A percentile compares a stretch with the other conserved stretches of the same genome.
Evolutionary conservation across 2,113 vertebrate species (phyloP).

Genomic region (Macquaria australasica): DNA sequence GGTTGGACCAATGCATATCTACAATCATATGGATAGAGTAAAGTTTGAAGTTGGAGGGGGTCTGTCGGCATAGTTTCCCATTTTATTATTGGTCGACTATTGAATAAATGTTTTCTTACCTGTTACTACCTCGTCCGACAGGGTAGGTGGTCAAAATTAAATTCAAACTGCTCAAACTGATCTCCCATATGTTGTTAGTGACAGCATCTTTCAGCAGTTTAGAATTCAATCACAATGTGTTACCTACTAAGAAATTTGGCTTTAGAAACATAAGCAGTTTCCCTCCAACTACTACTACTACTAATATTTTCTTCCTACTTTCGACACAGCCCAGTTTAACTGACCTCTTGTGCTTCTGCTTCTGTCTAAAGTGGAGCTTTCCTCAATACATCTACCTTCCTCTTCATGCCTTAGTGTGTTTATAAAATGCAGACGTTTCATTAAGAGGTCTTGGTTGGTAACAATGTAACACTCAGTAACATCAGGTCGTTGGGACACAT

Average conservation of each 20-base stretch:
- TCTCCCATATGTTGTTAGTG: neutral
- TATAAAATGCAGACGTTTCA: neutral
- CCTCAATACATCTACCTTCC: neutral
- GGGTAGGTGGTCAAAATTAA: neutral
- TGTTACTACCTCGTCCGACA: neutral
- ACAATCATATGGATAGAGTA: neutral
- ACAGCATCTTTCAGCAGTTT: neutral
- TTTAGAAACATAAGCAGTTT: neutral
- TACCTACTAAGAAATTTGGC: neutral
- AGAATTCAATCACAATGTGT: neutral
- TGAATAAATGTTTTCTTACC: neutral
- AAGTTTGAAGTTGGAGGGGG: neutral
- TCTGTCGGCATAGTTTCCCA: neutral
- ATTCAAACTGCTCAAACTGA: neutral
- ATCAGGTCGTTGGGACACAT: constrained; percentile 30
- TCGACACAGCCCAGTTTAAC: neutral
- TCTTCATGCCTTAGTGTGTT: too few species aligned
- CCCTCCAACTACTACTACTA: neutral
- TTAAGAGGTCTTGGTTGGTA: neutral
- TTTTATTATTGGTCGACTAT: neutral
- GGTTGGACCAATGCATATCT: neutral
- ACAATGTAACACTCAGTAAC: neutral
- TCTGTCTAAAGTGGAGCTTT: neutral
- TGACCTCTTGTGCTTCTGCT: neutral
- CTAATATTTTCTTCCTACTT: neutral